phyloP scores from a whole-genome alignment of 92 coral and sea anemone genomes.

The Heteractis magnifica region DNA sequence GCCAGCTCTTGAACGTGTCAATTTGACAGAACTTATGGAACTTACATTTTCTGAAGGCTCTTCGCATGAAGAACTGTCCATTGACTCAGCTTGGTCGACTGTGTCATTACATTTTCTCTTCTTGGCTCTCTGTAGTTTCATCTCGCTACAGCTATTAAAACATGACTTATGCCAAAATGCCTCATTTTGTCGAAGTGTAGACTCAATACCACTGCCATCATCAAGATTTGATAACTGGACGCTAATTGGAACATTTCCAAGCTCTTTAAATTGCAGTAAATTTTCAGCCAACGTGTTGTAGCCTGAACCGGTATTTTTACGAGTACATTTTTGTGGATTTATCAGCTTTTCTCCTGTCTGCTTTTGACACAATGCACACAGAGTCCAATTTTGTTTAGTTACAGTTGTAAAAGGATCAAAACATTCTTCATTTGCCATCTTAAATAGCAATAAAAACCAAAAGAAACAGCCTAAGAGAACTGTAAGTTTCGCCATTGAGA shows the following conservation, averaged over 20 bases:
- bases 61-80: too few relatives aligned
- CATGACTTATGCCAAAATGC: slow-evolving; percentile 38
- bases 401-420: too few relatives aligned
- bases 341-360: slow-evolving; percentile 7
- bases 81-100: neutral
- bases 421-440: neutral
- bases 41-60: too few relatives aligned
- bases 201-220: slow-evolving; percentile 15
- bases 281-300: slow-evolving; percentile 12
- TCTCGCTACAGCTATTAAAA: slow-evolving; percentile 19
- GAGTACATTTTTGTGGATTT: neutral
- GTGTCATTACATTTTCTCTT: neutral
- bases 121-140: neutral
- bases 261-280: slow-evolving; percentile 6
- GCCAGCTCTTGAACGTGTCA: too few relatives aligned
- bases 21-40: too few relatives aligned
- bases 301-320: slow-evolving; percentile 19
- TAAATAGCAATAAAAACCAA: neutral
- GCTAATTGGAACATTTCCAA: slow-evolving; percentile 15
- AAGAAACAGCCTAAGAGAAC: neutral
- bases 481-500: neutral
- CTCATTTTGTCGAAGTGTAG: slow-evolving; percentile 6
- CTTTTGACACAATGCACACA: slow-evolving; percentile 39
- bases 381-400: slow-evolving; percentile 16
- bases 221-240: slow-evolving; percentile 6